Evolutionary conservation across 2,113 vertebrate genomes (phyloP).

Genomic region (Brachyistius frenatus): DNA sequence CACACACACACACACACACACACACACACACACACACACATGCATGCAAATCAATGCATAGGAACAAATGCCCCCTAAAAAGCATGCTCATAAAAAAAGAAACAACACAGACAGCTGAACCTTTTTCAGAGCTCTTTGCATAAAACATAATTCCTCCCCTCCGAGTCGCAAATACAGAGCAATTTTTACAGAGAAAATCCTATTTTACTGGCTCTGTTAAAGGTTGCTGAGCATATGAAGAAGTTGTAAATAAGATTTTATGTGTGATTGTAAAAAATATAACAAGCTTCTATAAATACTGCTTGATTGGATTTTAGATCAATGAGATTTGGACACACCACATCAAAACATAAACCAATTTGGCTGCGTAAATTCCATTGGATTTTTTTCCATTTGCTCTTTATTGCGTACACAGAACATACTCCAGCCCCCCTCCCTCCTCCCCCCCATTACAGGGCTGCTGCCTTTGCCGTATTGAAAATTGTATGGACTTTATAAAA

Average conservation of each 20-base stretch:
- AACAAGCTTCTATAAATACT: slow-evolving; percentile 39
- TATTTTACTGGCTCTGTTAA: slow-evolving; percentile 21
- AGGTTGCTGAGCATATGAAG: slow-evolving; percentile 1
- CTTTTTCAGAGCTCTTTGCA: not conserved
- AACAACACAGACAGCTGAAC: not conserved
- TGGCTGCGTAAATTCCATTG: slow-evolving; percentile 40
- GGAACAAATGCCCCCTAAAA: not conserved
- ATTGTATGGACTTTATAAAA: slow-evolving; percentile 8
- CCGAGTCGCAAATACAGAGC: not conserved
- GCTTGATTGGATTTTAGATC: slow-evolving; percentile 45
- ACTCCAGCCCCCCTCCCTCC: not conserved
- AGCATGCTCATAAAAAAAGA: not conserved
- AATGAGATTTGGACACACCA: slow-evolving; percentile 46
- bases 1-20: slow-evolving; percentile 16
- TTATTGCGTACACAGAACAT: slow-evolving; percentile 45
- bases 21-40: slow-evolving; percentile 16
- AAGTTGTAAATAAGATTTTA: slow-evolving; percentile 47
- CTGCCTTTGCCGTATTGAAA: slow-evolving; percentile 6
- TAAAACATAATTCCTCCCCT: not conserved
- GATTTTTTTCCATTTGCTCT: slow-evolving; percentile 53
- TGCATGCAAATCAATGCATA: slow-evolving; percentile 32
- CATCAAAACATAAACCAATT: slow-evolving; percentile 53
- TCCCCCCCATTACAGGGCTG: not conserved
- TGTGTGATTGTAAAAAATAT: slow-evolving; percentile 25
- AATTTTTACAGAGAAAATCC: not conserved